Base-by-base conservation (phyloP, 2,113 vertebrate genomes). In the Myrmophylax atrothorax region DNA sequence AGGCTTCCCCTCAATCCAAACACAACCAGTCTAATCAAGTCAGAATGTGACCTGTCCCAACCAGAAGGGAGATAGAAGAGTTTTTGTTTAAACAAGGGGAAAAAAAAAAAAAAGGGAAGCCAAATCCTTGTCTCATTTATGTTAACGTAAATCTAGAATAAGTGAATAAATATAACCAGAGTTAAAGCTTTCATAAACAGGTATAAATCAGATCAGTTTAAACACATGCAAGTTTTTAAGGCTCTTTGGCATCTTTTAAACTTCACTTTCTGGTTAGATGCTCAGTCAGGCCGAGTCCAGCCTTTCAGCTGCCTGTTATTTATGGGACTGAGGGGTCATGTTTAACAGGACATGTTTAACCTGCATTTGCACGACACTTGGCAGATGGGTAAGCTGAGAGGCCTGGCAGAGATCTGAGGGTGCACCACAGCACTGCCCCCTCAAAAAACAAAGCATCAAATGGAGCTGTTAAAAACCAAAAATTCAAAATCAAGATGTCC, bases 101-200 rank as follows among this genome's bases (percentile, higher is more conserved):
- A 0, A 0, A 5, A 46, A 59, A 0, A 6, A 53, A 69, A 81
- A 87, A 58, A 74, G 46, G 28, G 22, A 53, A 62, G 58, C 46
- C 38, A 94, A 90, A 93, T 89, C 40, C 78, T 89, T 56, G 37
- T 85, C 58, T 94, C 75, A 46, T 89, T 93, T 87, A 82, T 84
- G 40, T 84, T 66, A 89, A 87, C 55, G 78, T 96, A 85, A 93
- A 91, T 94, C 67, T 83, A 76, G 58, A 95, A 83, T 91, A 90
- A 87, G 82, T 47, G 81, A 58, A 83, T 78, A 86, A 94, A 81
- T 75, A 53, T 33, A 94, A 64, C 80, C 12, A 5, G 69, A 87
- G 87, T 76, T 84, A 91, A 75, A 73, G 64, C 77, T 90, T 95
- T 84, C 89, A 89, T 92, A 93, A 95, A 75, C 84, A 94, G 91